Conservation (phyloP, 2,113 vertebrate genomes). For the Eolophus roseicapilla region DNA sequence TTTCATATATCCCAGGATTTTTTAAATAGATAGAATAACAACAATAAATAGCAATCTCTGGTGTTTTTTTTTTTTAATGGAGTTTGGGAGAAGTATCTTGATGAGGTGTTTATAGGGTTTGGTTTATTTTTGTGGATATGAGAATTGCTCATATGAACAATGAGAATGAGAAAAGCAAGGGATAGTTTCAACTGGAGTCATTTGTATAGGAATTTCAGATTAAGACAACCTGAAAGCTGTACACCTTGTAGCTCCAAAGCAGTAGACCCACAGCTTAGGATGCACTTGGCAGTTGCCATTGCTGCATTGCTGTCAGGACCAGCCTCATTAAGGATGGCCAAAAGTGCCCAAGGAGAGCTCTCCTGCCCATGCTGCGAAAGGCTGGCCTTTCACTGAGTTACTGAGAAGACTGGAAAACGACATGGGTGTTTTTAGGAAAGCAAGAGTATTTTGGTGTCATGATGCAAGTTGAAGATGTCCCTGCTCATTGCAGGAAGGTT, state of each 20-base stretch:
- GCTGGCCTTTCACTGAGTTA: neutral
- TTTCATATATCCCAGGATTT: neutral
- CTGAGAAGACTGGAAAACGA: neutral
- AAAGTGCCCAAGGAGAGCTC: rapidly evolving
- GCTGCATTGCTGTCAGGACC: neutral
- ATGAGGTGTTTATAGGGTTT: neutral
- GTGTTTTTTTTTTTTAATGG: neutral
- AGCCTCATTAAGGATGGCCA: rapidly evolving
- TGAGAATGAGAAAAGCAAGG: neutral
- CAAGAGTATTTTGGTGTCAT: neutral
- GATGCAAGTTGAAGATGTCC: neutral
- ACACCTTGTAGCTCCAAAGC: neutral
- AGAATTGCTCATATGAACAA: neutral
- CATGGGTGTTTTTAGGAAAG: neutral
- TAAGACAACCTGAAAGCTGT: neutral
- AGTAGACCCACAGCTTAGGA: neutral
- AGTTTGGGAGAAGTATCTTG: neutral
- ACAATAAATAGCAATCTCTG: neutral
- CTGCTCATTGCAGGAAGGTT: neutral
- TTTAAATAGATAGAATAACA: neutral
- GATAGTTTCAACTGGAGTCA: neutral
- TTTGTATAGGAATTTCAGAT: neutral
- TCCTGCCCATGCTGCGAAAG: neutral
- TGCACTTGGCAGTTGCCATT: rapidly evolving
- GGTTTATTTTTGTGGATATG: neutral